These are phyloP conservation scores for Varroa destructor DNA, from an alignment of 1,140 invertebrate genomes.

Conservation along the genomic window DNA sequence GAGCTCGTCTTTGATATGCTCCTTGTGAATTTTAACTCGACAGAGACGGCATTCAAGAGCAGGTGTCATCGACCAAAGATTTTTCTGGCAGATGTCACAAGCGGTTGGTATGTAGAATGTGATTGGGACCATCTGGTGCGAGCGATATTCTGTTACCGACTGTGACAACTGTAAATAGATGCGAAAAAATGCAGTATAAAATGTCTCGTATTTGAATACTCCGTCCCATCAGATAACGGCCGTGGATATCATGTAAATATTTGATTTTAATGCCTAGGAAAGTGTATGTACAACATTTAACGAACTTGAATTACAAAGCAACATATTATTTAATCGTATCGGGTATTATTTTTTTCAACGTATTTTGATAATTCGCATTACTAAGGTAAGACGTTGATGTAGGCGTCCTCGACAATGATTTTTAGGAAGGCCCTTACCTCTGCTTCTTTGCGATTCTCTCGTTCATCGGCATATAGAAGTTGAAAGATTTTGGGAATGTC, in stretches of 20 bases:
- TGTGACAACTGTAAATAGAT: conserved; percentile 48
- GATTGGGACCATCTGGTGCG: conserved; percentile 89
- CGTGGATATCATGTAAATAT: too few relatives aligned
- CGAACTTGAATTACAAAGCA: too few relatives aligned
- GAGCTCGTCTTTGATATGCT: conserved; percentile 55
- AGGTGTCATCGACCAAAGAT: conserved; percentile 90
- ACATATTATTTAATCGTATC: too few relatives aligned
- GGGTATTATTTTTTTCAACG: too few relatives aligned
- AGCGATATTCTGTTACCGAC: conserved; percentile 68
- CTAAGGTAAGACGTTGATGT: too few relatives aligned
- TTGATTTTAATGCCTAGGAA: too few relatives aligned
- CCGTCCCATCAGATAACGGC: too few relatives aligned
- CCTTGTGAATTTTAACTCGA: conserved; percentile 87
- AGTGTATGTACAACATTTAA: too few relatives aligned
- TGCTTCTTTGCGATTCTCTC: conserved; percentile 58
- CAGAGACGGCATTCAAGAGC: conserved; percentile 90
- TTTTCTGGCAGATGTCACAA: conserved; percentile 91
- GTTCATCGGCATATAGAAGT: conserved; percentile 81
- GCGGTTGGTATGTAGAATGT: conserved; percentile 94
- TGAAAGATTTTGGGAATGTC: conserved; percentile 98
- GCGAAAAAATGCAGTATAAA: too few relatives aligned
- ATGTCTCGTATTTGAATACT: too few relatives aligned
- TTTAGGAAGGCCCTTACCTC: neutral
- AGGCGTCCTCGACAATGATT: too few relatives aligned
- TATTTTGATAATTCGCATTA: too few relatives aligned